Base-by-base conservation (phyloP, 2,797 vertebrate species). In the Scarus forsteni region DNA sequence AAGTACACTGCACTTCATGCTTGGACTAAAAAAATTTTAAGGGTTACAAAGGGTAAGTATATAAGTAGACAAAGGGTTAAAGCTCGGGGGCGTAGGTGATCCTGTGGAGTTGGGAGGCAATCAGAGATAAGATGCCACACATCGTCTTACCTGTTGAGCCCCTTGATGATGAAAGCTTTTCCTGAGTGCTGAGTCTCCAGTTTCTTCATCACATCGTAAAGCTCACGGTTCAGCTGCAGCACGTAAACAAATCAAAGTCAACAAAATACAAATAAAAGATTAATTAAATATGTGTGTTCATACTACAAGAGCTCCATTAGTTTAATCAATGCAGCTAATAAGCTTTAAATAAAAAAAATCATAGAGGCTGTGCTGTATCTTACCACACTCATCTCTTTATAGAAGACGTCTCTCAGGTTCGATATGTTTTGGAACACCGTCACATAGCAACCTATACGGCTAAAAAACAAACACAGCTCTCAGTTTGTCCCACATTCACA, bases 381-480 rank as follows among this genome's bases (percentile, higher is more conserved):
- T 89, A 98, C 98, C 96, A 95, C 95, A 64, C 97, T 98, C 97
- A 98, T 98, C 86, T 99, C 98, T 78, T 97, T 96, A 79, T 96
- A 98, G 91, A 99, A 98, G 86, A 98, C 94, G 0, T 99, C 98
- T 14, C 96, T 94, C 79, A 98, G 88, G 89, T 98, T 98, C 35
- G 98, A 98, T 77, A 97, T 92, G 91, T 98, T 99, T 87, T 98
- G 96, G 87, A 98, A 98, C 76, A 98, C 94, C 0, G 95, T 97
- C 81, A 98, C 92, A 0, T 99, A 99, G 87, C 97, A 98, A 78
- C 96, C 94, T 59, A 98, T 95, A 34, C 98, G 98, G 88, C 98
- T 99, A 71, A 27, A 79, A 77, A n/a, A 82, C 35, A 76, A 16
- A 74, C 8, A 60, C n/a, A 64, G 19, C 1, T 50, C 13, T 45